These are phyloP conservation scores for Prionailurus bengalensis DNA, from an alignment of 2,113 vertebrate genomes.

Conservation along the genomic window DNA sequence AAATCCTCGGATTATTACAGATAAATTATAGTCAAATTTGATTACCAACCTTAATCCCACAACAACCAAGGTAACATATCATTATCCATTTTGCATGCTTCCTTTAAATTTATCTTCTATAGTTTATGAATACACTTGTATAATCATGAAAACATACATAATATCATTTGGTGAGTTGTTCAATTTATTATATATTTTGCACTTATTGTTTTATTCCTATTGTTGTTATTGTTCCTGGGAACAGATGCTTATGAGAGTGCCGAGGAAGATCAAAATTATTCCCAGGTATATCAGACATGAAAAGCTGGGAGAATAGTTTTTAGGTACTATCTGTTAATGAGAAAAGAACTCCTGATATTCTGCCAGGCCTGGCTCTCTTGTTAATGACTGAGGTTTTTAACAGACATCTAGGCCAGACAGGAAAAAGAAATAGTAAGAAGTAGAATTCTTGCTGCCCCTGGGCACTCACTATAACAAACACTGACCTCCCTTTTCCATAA, in stretches of 20 bases:
- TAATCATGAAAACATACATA: not conserved
- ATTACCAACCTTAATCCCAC: not conserved
- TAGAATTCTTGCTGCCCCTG: not conserved
- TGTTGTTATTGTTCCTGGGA: not conserved
- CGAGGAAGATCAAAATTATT: slow-evolving; percentile 4
- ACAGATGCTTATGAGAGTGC: not conserved
- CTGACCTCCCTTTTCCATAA: not conserved
- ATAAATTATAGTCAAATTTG: not conserved
- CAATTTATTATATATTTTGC: slow-evolving; percentile 49
- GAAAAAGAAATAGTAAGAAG: not conserved
- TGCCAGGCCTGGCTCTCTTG: not conserved
- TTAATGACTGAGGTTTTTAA: not conserved
- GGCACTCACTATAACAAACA: not conserved
- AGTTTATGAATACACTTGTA: not conserved
- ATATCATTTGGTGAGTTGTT: not conserved
- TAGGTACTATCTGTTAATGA: not conserved
- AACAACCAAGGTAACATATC: not conserved
- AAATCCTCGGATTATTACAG: not conserved
- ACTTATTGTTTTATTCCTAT: not conserved
- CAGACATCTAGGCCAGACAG: not conserved
- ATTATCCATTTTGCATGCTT: not conserved
- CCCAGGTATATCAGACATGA: not conserved
- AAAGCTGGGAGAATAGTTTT: not conserved
- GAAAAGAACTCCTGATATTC: not conserved
- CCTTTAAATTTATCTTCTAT: not conserved